Evolutionary conservation across 2,888 invertebrate species (phyloP), one percentile per base, ranked within the genome.

Genomic region (Serripes groenlandicus): DNA sequence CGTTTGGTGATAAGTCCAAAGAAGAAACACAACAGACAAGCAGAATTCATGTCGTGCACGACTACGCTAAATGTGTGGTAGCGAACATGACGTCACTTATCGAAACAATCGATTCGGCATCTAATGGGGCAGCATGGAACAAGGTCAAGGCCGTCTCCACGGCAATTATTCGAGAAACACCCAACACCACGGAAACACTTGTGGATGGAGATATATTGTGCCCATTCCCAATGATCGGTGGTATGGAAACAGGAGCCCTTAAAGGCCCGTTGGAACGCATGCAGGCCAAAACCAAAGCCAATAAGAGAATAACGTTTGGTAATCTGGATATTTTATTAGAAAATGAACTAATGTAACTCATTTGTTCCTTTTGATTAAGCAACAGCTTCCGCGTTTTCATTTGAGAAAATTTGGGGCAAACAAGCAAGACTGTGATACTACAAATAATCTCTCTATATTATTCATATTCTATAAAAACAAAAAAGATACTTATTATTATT

Each of bases 121-220:
- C 69, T 21, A 58, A 81, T 3, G 85, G 89, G 0, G 82, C 86
- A 42, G 77, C 86, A 23, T 91, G 91, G 91, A 82, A 87, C 35
- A 87, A 78, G 74, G 85, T 90, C 26, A 91, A 91, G 64, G 88
- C 91, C 9, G 89, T 91, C 15, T 90, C 90, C 0, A 91, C 91
- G 0, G 89, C 91, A 3, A 89, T 91, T 26, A 66, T 81, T 11
- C 75, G 91, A 49, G 90, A 91, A 73, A 66, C 88, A 0, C 91
- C 91, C 11, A 90, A 86, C 26, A 83, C 87, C 0, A 81, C 90
- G 7, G 79, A 86, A 37, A 82, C 87, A 0, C 78, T 91, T 4
- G 77, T 81, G 4, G 75, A 86, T 15, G 74, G 81, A 3, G 74
- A 83, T 21, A 73, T 86, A 11, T 71, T 90, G 9, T 90, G 90